phyloP scores from a whole-genome alignment of 1,140 invertebrate species.

The Aplysia californica region DNA sequence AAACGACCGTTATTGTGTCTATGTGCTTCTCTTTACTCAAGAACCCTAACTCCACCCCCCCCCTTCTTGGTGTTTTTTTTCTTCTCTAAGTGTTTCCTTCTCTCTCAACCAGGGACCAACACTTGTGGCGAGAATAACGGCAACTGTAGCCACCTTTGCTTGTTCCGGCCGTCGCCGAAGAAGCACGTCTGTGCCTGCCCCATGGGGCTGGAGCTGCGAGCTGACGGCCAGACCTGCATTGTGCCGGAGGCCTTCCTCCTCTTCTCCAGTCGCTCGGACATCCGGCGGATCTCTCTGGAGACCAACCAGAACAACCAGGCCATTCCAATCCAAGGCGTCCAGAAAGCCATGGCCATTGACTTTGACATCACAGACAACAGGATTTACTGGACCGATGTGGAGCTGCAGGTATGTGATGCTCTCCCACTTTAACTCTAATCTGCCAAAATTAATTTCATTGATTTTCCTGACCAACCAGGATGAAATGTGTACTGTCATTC shows the following conservation, averaged over 20 bases:
- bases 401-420: slow-evolving; percentile 67
- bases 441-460: too few relatives aligned
- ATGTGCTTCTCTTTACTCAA: too few relatives aligned
- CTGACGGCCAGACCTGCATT: slow-evolving; percentile 82
- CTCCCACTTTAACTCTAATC: too few relatives aligned
- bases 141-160: slow-evolving; percentile 95
- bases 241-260: slow-evolving; percentile 90
- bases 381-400: slow-evolving; percentile 93
- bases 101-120: slow-evolving; percentile 75
- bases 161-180: slow-evolving; percentile 81
- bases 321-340: slow-evolving; percentile 74
- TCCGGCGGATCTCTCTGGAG: slow-evolving; percentile 73
- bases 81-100: too few relatives aligned
- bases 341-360: slow-evolving; percentile 89
- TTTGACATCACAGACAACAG: slow-evolving; percentile 88
- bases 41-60: too few relatives aligned
- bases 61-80: too few relatives aligned
- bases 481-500: too few relatives aligned
- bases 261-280: slow-evolving; percentile 85
- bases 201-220: slow-evolving; percentile 77
- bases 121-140: slow-evolving; percentile 94
- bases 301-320: slow-evolving; percentile 83
- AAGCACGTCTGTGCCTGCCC: slow-evolving; percentile 85
- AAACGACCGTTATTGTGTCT: too few relatives aligned
- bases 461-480: too few relatives aligned